Base-by-base conservation (phyloP, 2,888 invertebrate species). In the Nemotelus pantherinus region DNA sequence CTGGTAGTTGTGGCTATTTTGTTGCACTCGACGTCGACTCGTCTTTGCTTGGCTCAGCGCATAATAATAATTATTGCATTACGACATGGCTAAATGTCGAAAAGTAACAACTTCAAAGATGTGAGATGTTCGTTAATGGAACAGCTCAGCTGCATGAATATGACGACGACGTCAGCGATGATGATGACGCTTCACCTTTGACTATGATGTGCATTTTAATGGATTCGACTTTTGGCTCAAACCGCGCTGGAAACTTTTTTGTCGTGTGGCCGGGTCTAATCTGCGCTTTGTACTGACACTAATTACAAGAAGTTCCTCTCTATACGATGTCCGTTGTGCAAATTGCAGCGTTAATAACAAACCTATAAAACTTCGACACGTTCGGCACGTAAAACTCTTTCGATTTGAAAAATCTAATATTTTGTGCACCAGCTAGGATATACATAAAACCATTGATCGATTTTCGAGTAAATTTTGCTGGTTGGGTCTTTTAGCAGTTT, bases 11-110 rank as follows among this genome's bases (percentile, higher is more conserved):
- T 4, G 4, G 67, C 3, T 25, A 48, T 70, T 55, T 4, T 55
- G 55, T 43, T 70, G 70, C 70, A 70, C 53, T 70, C 9, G 2
- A 41, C 55, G 43, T 70, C 43, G 25, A 25, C 25, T 25, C 25
- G 25, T 25, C 25, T 25, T 25, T 25, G 25, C 25, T 25, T 25
- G 25, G 25, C 1, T 25, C 25, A 25, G 53, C 43, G 39, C 70
- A 41, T 70, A 70, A 55, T 70, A 53, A 70, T 50, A 53, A 70
- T 53, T 55, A 70, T 55, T 70, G 70, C 55, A 68, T 50, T 65
- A 68, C 43, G 65, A 6, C 25, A 25, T 3, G 43, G 65, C 43
- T n/a, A 65, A 47, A 2, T n/a, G 63, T 65, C 45, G 65, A 65
- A 65, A 63, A 65, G 44, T 44, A 65, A 41, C 47, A 43, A 7